Base-by-base conservation (phyloP, 1,140 invertebrate genomes). In the Mactra quadrangularis region DNA sequence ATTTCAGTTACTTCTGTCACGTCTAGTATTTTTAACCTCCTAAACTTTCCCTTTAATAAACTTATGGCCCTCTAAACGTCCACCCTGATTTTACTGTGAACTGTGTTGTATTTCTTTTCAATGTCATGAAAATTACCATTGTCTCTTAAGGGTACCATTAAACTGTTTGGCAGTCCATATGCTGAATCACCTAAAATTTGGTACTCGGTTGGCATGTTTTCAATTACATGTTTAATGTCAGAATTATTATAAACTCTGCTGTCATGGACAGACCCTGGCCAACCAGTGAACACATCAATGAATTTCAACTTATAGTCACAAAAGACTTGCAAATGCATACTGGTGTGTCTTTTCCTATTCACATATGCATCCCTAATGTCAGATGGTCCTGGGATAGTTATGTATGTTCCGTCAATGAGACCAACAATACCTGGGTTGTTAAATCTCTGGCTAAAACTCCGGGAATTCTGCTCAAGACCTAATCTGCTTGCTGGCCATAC, bases 241-340 rank as follows among this genome's bases (percentile, higher is more conserved):
- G n/a, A n/a, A n/a, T 66, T 78, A 22, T 82, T 85, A 27, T 78
- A 76, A 15, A 83, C 76, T n/a, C 82, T 71, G 0, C 71, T 33
- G 57, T 84, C 75, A 60, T 84, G 82, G 3, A 83, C 81, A 35
- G 70, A 81, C n/a, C 85, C 81, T 15, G 64, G 70, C n/a, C 57
- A 81, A 22, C 31, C 82, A 71, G 59, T 70, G n/a, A 70, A 79
- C 13, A n/a, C 45, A 76, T 86, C 76, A 0, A 81, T 33, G n/a
- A 86, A 79, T 38, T 50, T 66, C 22, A 84, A 13, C 68, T 45
- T 38, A 13, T 22, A 27, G 45, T 83, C 81, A 64, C 81, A 84
- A 1, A 84, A 81, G 27, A 57, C 83, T 62, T 85, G 79, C 25
- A 87, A 70, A 52, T 83, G 41, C 7, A 85, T 77, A 13, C 66